Evolutionary conservation across 2,888 invertebrate species (phyloP), one percentile per base, ranked within the genome.

Genomic region (Scaptomyza cyrtandrae): DNA sequence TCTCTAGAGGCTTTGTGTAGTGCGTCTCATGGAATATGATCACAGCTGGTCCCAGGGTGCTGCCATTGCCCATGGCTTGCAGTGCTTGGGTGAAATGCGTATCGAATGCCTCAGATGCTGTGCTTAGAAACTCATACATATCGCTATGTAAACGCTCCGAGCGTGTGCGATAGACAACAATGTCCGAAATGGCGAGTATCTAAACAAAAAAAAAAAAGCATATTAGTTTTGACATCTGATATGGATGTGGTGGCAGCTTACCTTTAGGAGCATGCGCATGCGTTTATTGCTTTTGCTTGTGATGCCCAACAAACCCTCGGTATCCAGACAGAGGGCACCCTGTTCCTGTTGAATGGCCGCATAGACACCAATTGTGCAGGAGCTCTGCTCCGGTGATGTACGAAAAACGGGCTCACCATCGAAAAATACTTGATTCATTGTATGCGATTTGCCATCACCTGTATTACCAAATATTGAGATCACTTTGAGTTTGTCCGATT

Each of bases 401-500:
- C 87, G 88, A 65, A 92, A 92, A 0, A 95, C 84, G 80, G 94
- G 94, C 66, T 93, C 92, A 1, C 95, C 95, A 75, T 93, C 91
- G 88, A 95, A 95, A 89, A 95, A 95, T 13, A 94, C 93, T 80
- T 96, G 94, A 91, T 97, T 97, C 86, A 97, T 92, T 0, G 96
- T 96, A 86, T 95, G 94, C 3, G 96, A 96, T 91, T 97, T 97
- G 2, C 96, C 97, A 92, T 96, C 96, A 0, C 96, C 96, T 0
- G 96, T 96, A 87, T 96, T 97, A 3, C 97, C 97, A 92, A 97
- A 96, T 86, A 97, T 96, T 11, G 96, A 95, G 0, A 97, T 94
- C 14, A 96, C 96, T 92, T 96, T 96, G 13, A 96, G 94, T 90
- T 94, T 94, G 31, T 93, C 91, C 48, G 91, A 92, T 45, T 93